These are phyloP conservation scores for Eupithecia exiguata DNA, from an alignment of 2,888 invertebrate species.

Conservation along the genomic window DNA sequence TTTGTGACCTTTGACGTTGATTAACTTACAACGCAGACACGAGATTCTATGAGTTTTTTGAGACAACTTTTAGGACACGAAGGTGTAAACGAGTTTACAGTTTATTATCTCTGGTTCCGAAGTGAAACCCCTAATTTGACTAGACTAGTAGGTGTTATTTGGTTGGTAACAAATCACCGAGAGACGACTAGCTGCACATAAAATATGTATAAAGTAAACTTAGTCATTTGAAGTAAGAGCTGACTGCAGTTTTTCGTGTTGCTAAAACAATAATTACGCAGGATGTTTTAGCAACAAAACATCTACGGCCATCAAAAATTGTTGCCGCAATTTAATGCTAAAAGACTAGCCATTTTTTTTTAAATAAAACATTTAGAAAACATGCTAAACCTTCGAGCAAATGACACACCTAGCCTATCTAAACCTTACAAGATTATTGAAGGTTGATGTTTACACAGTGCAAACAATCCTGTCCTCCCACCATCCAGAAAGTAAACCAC, in stretches of 20 bases:
- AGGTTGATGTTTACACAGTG: neutral
- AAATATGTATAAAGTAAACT: neutral
- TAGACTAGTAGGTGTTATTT: neutral
- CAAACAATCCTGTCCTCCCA: conserved; percentile 9
- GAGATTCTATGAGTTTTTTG: too few relatives aligned
- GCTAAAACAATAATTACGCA: neutral
- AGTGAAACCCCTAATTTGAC: too few relatives aligned
- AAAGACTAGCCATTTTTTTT: neutral
- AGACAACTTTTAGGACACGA: too few relatives aligned
- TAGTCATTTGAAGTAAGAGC: neutral
- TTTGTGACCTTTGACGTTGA: too few relatives aligned
- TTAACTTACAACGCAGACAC: too few relatives aligned
- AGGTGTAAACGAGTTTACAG: too few relatives aligned
- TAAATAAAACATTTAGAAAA: neutral
- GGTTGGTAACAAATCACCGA: neutral
- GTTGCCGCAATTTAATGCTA: neutral
- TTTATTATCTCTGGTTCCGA: too few relatives aligned
- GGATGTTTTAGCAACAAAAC: neutral
- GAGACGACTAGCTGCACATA: neutral
- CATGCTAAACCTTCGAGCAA: neutral
- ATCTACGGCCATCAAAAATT: too few relatives aligned
- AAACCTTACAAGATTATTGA: neutral
- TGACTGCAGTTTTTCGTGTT: neutral
- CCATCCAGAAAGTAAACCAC: conserved; percentile 1
- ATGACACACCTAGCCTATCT: neutral